These are phyloP conservation scores for Lophius americanus DNA, from an alignment of 2,797 vertebrate species.

Conservation along the genomic window DNA sequence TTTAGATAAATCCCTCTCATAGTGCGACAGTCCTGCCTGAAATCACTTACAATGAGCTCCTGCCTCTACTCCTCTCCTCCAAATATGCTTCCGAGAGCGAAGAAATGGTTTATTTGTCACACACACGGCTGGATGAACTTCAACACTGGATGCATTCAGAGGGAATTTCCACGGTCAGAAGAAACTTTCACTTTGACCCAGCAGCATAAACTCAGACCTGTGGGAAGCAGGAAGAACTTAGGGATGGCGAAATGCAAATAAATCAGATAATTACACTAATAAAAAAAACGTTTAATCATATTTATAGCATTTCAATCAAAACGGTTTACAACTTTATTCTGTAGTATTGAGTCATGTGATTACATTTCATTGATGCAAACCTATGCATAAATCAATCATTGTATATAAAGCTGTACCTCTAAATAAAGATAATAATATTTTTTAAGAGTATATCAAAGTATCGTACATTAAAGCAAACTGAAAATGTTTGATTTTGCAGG, in stretches of 20 bases:
- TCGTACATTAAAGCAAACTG: too few species aligned
- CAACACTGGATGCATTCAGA: conserved; percentile 28
- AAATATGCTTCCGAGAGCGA: conserved; percentile 2
- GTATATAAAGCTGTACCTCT: too few species aligned
- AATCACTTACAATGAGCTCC: neutral
- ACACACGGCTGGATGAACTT: conserved; percentile 1
- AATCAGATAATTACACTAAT: too few species aligned
- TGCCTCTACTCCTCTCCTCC: conserved; percentile 3
- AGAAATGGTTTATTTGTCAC: conserved; percentile 42
- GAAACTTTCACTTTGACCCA: conserved; percentile 14
- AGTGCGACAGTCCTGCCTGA: neutral
- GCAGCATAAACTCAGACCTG: conserved; percentile 4
- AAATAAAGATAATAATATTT: too few species aligned
- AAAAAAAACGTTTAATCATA: too few species aligned
- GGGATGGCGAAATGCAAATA: neutral
- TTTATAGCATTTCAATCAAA: too few species aligned
- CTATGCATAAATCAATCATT: too few species aligned
- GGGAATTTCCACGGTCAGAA: conserved; percentile 28
- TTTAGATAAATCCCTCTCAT: neutral
- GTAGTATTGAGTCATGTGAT: too few species aligned
- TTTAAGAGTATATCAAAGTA: too few species aligned
- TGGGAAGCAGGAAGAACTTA: conserved; percentile 7
- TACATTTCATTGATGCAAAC: too few species aligned
- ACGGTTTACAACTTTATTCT: too few species aligned
- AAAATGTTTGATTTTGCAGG: too few species aligned